These are phyloP conservation scores for Rhamnusium bicolor DNA, from an alignment of 2,888 invertebrate species.

Conservation along the genomic window DNA sequence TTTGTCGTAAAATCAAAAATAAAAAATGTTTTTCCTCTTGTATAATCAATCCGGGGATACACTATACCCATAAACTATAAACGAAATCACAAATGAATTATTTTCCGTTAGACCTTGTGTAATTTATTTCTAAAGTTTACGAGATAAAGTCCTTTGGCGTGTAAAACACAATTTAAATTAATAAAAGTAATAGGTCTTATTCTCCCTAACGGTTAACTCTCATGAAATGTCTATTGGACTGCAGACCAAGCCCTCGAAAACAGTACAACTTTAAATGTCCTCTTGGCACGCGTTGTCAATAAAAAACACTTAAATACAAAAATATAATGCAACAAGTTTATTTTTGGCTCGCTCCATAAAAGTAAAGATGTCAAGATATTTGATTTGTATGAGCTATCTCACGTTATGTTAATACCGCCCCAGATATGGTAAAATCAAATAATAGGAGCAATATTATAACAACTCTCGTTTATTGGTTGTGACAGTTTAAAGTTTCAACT, in stretches of 20 bases:
- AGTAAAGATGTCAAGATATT: background rate
- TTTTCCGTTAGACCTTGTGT: no score
- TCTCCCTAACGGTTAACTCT: background rate
- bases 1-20: no score
- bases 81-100: no score
- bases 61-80: no score
- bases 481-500: background rate
- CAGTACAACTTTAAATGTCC: background rate
- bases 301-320: background rate
- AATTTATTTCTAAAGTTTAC: background rate
- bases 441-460: background rate
- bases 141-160: background rate
- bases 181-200: background rate
- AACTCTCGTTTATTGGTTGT: background rate
- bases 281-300: background rate
- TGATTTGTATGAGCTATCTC: slow-evolving; percentile 1
- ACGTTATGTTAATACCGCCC: background rate
- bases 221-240: background rate
- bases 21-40: no score
- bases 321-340: slow-evolving; percentile 14
- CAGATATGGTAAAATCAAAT: background rate
- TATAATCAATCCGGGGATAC: no score
- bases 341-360: slow-evolving; percentile 7
- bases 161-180: background rate
- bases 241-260: background rate